These are phyloP conservation scores for Halcyon chelicuti DNA, from an alignment of 2,797 vertebrate genomes.

Conservation along the genomic window DNA sequence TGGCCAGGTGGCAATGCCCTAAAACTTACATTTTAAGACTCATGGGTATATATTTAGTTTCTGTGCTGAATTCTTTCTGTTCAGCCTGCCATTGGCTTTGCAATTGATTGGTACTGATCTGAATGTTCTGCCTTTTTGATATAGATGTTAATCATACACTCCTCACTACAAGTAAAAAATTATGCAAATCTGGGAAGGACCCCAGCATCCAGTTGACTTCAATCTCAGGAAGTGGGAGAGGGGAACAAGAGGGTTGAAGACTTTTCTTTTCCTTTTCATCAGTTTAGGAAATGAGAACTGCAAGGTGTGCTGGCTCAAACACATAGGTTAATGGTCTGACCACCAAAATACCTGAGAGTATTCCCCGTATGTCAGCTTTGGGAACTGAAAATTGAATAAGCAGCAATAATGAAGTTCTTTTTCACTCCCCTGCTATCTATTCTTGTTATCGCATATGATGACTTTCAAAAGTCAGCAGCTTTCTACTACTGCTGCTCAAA, in stretches of 20 bases:
- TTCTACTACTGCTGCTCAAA: neutral
- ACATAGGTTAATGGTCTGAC: slow-evolving; percentile 50
- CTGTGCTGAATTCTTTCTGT: neutral
- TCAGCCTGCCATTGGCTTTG: neutral
- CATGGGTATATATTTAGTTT: neutral
- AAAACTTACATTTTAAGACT: neutral
- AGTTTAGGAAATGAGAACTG: neutral
- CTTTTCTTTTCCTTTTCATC: neutral
- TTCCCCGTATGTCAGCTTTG: neutral
- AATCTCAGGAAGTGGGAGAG: neutral
- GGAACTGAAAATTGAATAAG: slow-evolving; percentile 55
- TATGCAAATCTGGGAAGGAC: neutral
- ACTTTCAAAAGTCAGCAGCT: slow-evolving; percentile 36
- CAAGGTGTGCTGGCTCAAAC: neutral
- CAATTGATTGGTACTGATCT: neutral
- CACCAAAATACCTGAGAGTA: slow-evolving; percentile 44
- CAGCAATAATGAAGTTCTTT: slow-evolving; percentile 27
- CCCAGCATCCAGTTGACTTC: neutral
- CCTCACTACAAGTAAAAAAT: neutral
- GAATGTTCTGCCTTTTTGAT: neutral
- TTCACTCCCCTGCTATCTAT: neutral
- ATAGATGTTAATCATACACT: slow-evolving; percentile 21
- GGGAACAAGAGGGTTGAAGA: neutral
- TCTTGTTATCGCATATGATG: neutral
- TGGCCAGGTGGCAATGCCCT: neutral